A percentile compares a stretch with the other conserved stretches of the same genome.
Conservation (phyloP, 1,140 invertebrate genomes). For the Penaeus vannamei region DNA sequence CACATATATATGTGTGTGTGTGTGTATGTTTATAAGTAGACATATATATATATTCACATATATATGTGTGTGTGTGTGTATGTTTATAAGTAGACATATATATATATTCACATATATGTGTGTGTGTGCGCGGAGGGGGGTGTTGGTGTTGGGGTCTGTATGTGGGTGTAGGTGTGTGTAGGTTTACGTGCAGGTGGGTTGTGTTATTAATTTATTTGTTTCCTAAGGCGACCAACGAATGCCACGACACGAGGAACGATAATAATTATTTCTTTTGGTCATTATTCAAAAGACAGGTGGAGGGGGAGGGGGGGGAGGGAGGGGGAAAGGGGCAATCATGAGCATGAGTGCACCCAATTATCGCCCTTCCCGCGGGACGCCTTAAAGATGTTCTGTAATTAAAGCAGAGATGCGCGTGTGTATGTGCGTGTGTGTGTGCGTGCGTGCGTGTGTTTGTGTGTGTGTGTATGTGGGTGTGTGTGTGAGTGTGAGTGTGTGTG, state of each 20-base stretch:
- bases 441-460: neutral
- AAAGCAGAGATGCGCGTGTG: too few species aligned
- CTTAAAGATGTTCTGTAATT: too few species aligned
- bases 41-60: constrained; percentile 1
- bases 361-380: too few species aligned
- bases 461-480: neutral
- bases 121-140: neutral
- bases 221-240: too few species aligned
- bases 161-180: neutral
- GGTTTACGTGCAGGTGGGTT: neutral
- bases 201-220: too few species aligned
- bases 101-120: neutral
- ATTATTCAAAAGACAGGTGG: too few species aligned
- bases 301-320: too few species aligned
- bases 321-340: too few species aligned
- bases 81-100: neutral
- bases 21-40: neutral
- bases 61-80: neutral
- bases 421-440: neutral
- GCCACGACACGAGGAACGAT: too few species aligned
- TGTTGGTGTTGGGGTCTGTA: neutral
- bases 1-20: neutral
- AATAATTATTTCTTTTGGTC: too few species aligned
- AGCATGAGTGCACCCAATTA: too few species aligned
- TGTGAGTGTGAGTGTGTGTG: neutral